These are phyloP conservation scores for Perognathus longimembris DNA, from an alignment of 2,113 vertebrate genomes.

Conservation along the genomic window DNA sequence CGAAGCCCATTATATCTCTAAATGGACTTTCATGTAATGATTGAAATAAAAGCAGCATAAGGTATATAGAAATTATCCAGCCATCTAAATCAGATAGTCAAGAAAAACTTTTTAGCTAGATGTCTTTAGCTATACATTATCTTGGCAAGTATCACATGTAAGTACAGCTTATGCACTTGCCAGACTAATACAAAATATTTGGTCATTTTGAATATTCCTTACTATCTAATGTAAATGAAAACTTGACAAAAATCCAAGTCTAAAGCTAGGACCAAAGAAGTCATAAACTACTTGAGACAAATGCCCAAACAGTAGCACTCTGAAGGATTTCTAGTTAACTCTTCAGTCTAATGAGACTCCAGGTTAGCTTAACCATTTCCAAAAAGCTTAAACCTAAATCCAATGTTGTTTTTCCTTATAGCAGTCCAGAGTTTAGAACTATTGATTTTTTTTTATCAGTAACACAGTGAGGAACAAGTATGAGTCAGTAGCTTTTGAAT, in stretches of 20 bases:
- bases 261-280: slow-evolving; percentile 56
- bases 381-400: slow-evolving; percentile 56
- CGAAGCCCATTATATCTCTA: slow-evolving; percentile 48
- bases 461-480: slow-evolving; percentile 29
- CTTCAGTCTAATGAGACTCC: slow-evolving; percentile 42
- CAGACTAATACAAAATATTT: slow-evolving; percentile 38
- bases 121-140: neutral
- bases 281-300: slow-evolving; percentile 49
- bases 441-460: slow-evolving; percentile 54
- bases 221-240: slow-evolving; percentile 58
- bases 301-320: slow-evolving; percentile 3
- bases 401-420: slow-evolving; percentile 22
- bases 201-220: neutral
- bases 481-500: neutral
- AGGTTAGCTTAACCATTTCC: slow-evolving; percentile 46
- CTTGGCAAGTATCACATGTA: slow-evolving; percentile 4
- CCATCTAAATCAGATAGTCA: slow-evolving; percentile 38
- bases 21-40: slow-evolving; percentile 40
- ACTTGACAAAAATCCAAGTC: slow-evolving; percentile 42
- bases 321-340: slow-evolving; percentile 46
- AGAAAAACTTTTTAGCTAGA: slow-evolving; percentile 39
- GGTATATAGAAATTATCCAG: slow-evolving; percentile 46
- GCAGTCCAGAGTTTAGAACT: slow-evolving; percentile 26
- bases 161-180: slow-evolving; percentile 38
- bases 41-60: slow-evolving; percentile 55